Evolutionary conservation across 2,113 vertebrate genomes (phyloP).

Genomic region (Leptodactylus fuscus): DNA sequence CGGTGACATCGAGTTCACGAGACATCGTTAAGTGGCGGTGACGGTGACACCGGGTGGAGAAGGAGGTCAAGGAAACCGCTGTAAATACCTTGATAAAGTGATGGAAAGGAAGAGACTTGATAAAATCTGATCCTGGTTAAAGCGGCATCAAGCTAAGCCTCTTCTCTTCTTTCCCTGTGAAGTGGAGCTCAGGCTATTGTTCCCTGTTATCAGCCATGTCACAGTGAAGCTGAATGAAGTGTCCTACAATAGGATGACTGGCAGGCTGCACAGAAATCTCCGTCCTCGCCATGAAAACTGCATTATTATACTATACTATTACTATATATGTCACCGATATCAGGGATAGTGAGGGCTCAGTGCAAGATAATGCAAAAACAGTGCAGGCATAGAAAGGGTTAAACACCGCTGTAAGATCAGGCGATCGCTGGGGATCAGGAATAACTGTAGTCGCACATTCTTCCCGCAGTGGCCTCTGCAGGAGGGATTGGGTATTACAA

Average conservation of each 20-base stretch:
- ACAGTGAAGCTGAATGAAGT: too few species aligned
- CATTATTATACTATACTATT: too few species aligned
- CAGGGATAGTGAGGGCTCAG: not conserved
- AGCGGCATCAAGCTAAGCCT: not conserved
- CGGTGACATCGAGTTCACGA: conserved; percentile 1
- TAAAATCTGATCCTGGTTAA: not conserved
- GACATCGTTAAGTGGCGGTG: not conserved
- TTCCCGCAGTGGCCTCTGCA: too few species aligned
- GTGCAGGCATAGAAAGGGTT: too few species aligned
- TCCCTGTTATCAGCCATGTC: not conserved
- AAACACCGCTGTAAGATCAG: too few species aligned
- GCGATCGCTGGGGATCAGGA: too few species aligned
- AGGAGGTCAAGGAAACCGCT: not conserved
- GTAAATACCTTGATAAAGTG: not conserved
- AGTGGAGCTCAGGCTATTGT: too few species aligned
- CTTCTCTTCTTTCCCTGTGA: not conserved
- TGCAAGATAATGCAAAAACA: too few species aligned
- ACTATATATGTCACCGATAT: not conserved
- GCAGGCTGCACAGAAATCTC: not conserved
- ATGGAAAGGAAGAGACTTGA: not conserved
- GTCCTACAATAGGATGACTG: too few species aligned
- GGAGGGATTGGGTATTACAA: too few species aligned
- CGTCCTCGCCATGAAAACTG: too few species aligned
- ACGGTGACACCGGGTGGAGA: not conserved
- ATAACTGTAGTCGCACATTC: too few species aligned